Conservation (phyloP, 1,140 invertebrate genomes). For the Chrysopa pallens region DNA sequence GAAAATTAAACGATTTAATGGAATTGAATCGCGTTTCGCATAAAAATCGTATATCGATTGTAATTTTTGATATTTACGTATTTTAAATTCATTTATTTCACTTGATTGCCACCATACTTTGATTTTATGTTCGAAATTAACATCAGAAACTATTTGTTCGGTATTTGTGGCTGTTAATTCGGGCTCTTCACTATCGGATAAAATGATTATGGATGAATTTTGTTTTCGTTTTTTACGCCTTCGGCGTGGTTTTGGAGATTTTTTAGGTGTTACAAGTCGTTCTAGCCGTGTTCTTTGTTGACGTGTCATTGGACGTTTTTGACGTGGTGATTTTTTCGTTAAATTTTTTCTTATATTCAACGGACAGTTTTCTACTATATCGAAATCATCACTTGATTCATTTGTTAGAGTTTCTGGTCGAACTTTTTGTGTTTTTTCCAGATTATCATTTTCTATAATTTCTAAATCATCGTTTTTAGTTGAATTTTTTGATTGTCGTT, state of each 20-base stretch:
- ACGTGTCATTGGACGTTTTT: background rate
- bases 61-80: background rate
- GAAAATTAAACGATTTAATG: background rate
- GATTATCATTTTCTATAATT: too few relatives aligned
- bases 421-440: background rate
- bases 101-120: background rate
- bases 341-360: background rate
- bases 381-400: background rate
- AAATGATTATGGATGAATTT: background rate
- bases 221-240: background rate
- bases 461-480: background rate
- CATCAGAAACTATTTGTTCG: background rate
- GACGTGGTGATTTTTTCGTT: background rate
- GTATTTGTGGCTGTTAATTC: background rate
- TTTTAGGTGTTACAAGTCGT: background rate
- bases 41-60: background rate
- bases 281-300: background rate
- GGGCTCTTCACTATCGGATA: background rate
- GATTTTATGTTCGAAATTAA: background rate
- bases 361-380: background rate
- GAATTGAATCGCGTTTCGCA: background rate
- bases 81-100: background rate
- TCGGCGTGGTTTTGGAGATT: background rate
- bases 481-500: too few relatives aligned
- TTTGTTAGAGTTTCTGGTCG: background rate